Percentiles rank a stretch among this genome's conserved stretches.
Conservation (phyloP, 2,888 invertebrate genomes). For the Apamea crenata region DNA sequence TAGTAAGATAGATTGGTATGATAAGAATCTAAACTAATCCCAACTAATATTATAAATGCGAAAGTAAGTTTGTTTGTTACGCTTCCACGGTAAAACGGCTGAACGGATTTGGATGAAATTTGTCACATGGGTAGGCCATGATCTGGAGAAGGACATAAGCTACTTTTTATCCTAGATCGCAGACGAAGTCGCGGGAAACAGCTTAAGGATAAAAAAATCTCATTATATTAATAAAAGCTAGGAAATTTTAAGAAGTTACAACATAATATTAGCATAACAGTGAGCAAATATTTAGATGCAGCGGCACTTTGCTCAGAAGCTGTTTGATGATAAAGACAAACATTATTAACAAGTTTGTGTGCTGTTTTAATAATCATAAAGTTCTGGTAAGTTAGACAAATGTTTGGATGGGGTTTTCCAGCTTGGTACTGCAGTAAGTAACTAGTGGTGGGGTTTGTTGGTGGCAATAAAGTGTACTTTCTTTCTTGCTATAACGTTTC, state of each 20-base stretch:
- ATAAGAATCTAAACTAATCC: not conserved
- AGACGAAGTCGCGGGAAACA: too few species aligned
- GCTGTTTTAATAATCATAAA: conserved; percentile 30
- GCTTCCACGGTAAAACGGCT: too few species aligned
- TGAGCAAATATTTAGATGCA: conserved; percentile 17
- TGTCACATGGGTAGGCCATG: too few species aligned
- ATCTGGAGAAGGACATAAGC: too few species aligned
- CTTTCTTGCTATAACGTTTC: not conserved
- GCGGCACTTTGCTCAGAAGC: conserved; percentile 24
- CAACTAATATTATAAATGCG: too few species aligned
- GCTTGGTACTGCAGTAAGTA: too few species aligned
- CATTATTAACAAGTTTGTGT: conserved; percentile 15
- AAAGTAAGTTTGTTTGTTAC: too few species aligned
- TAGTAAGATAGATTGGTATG: not conserved
- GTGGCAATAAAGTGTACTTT: not conserved
- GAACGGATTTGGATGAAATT: too few species aligned
- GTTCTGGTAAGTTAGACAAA: conserved; percentile 8
- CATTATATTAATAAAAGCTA: not conserved
- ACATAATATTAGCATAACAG: not conserved
- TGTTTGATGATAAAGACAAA: conserved; percentile 8
- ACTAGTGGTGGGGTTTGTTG: too few species aligned
- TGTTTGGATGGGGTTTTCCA: not conserved
- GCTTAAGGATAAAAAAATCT: not conserved
- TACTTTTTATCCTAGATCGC: too few species aligned
- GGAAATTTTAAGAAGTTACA: not conserved